A percentile compares a stretch with the other conserved stretches of the same genome.
phyloP scores from a whole-genome alignment of 2,797 vertebrate genomes.

The Amblyraja radiata region DNA sequence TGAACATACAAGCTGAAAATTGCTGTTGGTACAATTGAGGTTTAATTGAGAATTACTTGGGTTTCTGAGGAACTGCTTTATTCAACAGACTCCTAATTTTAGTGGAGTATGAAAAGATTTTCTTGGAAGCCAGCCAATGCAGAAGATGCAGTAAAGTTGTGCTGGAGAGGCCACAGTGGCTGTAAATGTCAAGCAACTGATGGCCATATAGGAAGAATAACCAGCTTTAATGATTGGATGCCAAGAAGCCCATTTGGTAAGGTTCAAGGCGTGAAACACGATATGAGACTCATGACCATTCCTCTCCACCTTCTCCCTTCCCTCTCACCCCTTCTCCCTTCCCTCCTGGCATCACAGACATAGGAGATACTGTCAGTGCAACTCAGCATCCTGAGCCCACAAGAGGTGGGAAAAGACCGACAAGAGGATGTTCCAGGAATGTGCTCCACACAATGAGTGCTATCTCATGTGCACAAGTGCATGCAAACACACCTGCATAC shows the following conservation, averaged over 20 bases:
- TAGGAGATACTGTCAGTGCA: neutral
- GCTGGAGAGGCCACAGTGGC: neutral
- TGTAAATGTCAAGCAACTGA: neutral
- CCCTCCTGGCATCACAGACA: neutral
- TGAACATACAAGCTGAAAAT: constrained; percentile 9
- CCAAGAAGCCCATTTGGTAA: neutral
- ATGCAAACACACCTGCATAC: neutral
- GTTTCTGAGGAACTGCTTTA: neutral
- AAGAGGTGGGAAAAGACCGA: neutral
- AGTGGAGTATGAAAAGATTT: neutral
- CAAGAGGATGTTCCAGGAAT: neutral
- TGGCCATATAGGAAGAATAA: neutral
- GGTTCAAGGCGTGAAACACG: neutral
- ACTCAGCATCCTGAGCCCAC: neutral
- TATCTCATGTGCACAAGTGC: neutral
- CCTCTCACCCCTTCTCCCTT: neutral
- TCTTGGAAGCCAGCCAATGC: neutral
- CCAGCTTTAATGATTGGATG: neutral
- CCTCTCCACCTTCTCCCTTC: neutral
- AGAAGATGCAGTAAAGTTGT: neutral
- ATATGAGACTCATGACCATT: neutral
- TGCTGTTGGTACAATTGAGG: neutral
- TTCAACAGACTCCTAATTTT: neutral
- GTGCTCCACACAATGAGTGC: neutral
- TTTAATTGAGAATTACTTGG: neutral